These are phyloP conservation scores for Calephelis virginiensis DNA, from an alignment of 1,140 invertebrate genomes.

Conservation along the genomic window DNA sequence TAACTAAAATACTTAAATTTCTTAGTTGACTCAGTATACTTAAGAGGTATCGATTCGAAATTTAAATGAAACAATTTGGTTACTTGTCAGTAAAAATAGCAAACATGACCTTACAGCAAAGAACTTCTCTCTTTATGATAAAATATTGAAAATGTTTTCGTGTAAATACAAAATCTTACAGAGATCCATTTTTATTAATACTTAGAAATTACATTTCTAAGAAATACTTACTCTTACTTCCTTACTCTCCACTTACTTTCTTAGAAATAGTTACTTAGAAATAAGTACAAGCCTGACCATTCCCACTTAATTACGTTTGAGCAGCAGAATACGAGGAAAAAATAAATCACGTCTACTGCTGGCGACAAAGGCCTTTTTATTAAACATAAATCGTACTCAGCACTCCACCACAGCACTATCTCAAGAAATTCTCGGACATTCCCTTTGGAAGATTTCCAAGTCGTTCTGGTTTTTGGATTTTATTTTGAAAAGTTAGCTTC, in stretches of 20 bases:
- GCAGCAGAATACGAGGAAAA: constrained; percentile 17
- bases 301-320: constrained; percentile 17
- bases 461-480: constrained; percentile 30
- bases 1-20: not conserved
- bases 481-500: constrained; percentile 25
- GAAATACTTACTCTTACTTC: no score
- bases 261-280: no score
- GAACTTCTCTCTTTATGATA: no score
- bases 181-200: not conserved
- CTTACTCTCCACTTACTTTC: no score
- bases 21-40: no score
- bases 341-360: constrained; percentile 26
- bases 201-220: constrained; percentile 7
- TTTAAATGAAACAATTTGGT: no score
- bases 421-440: constrained; percentile 31
- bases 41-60: no score
- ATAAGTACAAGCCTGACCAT: constrained; percentile 2
- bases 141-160: no score
- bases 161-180: not conserved
- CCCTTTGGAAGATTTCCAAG: constrained; percentile 36
- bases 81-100: no score
- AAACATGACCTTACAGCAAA: no score
- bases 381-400: constrained; percentile 33
- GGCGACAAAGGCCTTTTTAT: constrained; percentile 29
- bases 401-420: constrained; percentile 31